These are phyloP conservation scores for Bolborhynchus lineola DNA, from an alignment of 2,113 vertebrate species.

Conservation along the genomic window DNA sequence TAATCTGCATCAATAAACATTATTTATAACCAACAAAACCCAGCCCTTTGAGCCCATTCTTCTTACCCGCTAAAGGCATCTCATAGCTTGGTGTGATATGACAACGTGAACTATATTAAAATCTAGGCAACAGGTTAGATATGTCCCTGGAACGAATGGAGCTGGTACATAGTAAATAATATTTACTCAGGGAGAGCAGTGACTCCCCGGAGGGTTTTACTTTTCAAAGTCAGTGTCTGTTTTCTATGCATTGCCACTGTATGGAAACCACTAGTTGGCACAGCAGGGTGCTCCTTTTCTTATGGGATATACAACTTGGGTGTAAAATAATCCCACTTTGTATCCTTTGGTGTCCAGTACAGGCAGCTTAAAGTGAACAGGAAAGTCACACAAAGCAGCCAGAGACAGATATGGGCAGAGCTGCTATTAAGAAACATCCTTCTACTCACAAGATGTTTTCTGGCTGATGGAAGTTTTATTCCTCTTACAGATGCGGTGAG, in stretches of 20 bases:
- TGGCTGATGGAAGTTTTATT: neutral
- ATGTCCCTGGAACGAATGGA: neutral
- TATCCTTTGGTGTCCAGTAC: constrained; percentile 30
- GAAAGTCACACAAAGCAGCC: constrained; percentile 41
- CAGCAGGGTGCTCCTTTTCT: constrained; percentile 55
- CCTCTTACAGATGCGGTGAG: neutral
- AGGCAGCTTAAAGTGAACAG: constrained; percentile 48
- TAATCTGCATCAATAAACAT: constrained; percentile 62
- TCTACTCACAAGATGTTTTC: neutral
- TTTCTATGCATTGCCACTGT: constrained; percentile 52
- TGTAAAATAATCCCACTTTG: constrained; percentile 60
- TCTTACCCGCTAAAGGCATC: constrained; percentile 20
- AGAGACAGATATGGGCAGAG: neutral
- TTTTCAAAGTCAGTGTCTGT: constrained; percentile 41
- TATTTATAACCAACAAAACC: constrained; percentile 33
- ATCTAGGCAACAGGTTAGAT: constrained; percentile 46
- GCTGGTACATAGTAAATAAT: neutral
- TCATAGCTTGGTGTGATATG: neutral
- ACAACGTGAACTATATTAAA: constrained; percentile 41
- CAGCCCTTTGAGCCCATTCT: neutral
- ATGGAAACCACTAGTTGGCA: constrained; percentile 62
- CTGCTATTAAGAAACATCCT: constrained; percentile 4
- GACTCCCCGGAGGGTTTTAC: constrained; percentile 46
- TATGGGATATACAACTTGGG: constrained; percentile 43
- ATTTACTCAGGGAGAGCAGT: neutral